A percentile compares a stretch with the other conserved stretches of the same genome.
Conservation (phyloP, 2,888 invertebrate species). For the Patella ulyssiponensis region DNA sequence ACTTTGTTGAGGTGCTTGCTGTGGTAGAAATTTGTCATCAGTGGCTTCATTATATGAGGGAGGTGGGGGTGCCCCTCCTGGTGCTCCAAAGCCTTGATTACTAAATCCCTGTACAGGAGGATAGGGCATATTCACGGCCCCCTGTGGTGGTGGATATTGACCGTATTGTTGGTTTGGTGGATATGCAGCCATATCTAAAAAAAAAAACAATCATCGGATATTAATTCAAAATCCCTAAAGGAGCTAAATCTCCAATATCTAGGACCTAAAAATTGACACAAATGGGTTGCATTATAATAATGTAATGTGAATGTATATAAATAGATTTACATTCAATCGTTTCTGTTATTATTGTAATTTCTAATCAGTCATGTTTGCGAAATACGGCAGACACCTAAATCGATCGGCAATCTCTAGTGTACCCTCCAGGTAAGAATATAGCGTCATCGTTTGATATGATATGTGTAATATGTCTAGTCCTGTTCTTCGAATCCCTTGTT, state of each 20-base stretch:
- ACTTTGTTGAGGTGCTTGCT: constrained; percentile 10
- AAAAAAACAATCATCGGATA: no score
- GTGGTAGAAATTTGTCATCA: neutral
- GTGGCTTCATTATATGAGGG: constrained; percentile 4
- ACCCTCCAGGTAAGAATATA: no score
- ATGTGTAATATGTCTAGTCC: no score
- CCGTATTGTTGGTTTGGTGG: constrained; percentile 2
- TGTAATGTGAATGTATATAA: neutral
- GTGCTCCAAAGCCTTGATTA: constrained; percentile 1
- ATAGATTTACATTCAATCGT: neutral
- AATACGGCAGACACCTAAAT: no score
- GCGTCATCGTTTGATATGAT: no score
- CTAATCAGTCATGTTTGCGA: neutral
- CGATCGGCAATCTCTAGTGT: no score
- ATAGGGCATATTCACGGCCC: neutral
- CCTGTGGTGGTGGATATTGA: neutral
- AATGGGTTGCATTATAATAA: neutral
- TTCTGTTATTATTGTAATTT: no score
- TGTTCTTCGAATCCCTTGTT: no score
- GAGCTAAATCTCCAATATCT: no score
- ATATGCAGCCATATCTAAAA: neutral
- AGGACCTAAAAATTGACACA: no score
- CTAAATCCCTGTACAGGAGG: neutral
- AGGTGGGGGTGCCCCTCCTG: neutral
- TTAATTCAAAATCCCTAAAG: no score